These are phyloP conservation scores for Magallana nippona DNA, from an alignment of 2,888 invertebrate genomes.

Conservation along the genomic window DNA sequence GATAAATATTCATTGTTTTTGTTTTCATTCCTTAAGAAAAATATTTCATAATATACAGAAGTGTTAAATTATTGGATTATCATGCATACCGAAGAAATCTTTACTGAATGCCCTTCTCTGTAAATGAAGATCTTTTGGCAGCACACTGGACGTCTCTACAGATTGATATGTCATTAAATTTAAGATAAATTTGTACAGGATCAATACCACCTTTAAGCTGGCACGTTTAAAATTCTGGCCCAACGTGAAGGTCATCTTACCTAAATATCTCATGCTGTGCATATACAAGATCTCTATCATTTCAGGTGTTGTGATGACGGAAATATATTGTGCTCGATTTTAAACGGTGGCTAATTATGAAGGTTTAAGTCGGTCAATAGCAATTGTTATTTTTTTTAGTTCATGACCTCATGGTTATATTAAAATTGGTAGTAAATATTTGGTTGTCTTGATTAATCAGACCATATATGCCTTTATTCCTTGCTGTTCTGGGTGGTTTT, in stretches of 20 bases:
- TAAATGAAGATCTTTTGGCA: slow-evolving; percentile 27
- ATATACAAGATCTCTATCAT: slow-evolving; percentile 10
- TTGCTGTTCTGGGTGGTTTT: too few species aligned
- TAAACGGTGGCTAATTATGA: slow-evolving; percentile 5
- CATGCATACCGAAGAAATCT: background rate
- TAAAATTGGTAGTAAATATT: background rate
- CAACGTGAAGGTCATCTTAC: slow-evolving; percentile 10
- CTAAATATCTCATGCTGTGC: slow-evolving; percentile 26
- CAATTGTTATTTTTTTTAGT: background rate
- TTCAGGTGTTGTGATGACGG: background rate
- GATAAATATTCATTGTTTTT: too few species aligned
- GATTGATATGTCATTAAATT: slow-evolving; percentile 31
- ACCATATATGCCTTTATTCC: too few species aligned
- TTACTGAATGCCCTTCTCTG: slow-evolving; percentile 6
- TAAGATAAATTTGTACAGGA: slow-evolving; percentile 30
- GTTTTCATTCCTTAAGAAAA: too few species aligned
- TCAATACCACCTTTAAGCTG: slow-evolving; percentile 31
- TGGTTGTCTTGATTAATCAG: background rate
- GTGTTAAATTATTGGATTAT: too few species aligned
- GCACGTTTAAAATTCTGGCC: slow-evolving; percentile 35
- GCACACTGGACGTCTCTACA: background rate
- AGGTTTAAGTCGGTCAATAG: background rate
- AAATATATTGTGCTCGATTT: background rate
- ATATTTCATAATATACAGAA: too few species aligned
- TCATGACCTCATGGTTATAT: background rate